Conservation (phyloP, 2,797 vertebrate genomes). For the Peromyscus eremicus region DNA sequence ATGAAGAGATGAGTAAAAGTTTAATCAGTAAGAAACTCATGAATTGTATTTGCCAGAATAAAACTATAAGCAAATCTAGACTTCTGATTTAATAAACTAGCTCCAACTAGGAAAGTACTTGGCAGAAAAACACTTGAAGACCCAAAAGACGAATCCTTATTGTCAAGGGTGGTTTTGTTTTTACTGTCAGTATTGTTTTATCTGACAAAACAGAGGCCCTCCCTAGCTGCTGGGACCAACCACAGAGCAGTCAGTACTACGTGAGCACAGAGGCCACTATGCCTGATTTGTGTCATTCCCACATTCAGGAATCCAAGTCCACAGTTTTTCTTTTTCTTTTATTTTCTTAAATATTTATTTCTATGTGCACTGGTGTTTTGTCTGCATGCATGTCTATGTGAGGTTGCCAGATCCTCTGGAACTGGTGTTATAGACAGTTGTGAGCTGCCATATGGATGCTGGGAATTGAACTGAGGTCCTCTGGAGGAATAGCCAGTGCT, state of each 20-base stretch:
- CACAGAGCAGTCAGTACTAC: background rate
- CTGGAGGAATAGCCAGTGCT: background rate
- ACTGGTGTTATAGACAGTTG: background rate
- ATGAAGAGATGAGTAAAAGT: background rate
- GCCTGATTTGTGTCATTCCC: background rate
- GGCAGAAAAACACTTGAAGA: constrained; percentile 26
- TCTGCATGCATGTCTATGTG: background rate
- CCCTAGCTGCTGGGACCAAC: background rate
- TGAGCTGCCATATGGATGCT: background rate
- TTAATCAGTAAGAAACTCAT: background rate
- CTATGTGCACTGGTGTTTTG: background rate
- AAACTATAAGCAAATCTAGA: constrained; percentile 29
- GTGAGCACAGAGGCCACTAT: background rate
- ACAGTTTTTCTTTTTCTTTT: background rate
- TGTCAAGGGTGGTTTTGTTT: background rate
- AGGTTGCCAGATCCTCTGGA: background rate
- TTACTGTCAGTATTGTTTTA: background rate
- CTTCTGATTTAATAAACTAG: constrained; percentile 30
- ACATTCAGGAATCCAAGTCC: background rate
- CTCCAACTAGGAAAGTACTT: background rate
- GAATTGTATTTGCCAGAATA: constrained; percentile 14
- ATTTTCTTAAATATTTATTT: background rate
- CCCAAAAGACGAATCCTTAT: background rate
- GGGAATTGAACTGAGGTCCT: no score
- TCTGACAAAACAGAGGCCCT: background rate